phyloP scores from a whole-genome alignment of 1,140 invertebrate genomes.

The Halictus rubicundus region DNA sequence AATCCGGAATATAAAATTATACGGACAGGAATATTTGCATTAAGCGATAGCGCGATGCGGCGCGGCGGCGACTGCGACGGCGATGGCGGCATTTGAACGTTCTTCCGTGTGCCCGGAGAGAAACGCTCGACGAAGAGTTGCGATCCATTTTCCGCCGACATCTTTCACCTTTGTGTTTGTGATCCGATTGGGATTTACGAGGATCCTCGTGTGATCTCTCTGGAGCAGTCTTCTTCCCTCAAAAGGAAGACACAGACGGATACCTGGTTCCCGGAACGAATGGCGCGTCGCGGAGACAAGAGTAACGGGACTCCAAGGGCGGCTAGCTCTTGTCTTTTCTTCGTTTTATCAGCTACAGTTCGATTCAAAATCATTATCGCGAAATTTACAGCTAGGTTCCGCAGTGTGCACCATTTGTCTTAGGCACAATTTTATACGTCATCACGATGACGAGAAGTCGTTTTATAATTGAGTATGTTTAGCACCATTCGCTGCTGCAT shows the following conservation, averaged over 20 bases:
- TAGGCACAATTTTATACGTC: too few relatives aligned
- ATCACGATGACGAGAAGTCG: too few relatives aligned
- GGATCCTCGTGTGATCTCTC: slow-evolving; percentile 18
- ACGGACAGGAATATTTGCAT: slow-evolving; percentile 2
- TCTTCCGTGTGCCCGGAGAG: background rate
- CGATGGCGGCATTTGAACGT: background rate
- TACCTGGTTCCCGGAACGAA: background rate
- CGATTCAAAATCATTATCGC: background rate
- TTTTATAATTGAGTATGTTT: too few relatives aligned
- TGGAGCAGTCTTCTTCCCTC: background rate
- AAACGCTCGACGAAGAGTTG: background rate
- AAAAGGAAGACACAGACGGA: background rate
- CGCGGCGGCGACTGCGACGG: background rate
- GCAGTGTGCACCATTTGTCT: too few relatives aligned
- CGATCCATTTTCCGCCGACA: slow-evolving; percentile 19
- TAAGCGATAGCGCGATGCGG: background rate
- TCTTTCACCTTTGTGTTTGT: slow-evolving; percentile 12
- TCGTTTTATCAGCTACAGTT: background rate
- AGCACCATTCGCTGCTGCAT: too few relatives aligned
- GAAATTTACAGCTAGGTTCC: background rate
- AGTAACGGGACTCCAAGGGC: background rate
- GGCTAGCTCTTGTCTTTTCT: background rate
- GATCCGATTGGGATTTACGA: slow-evolving; percentile 46
- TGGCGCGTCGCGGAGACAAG: background rate
- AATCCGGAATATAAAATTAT: slow-evolving; percentile 17